Percentiles rank a stretch among this genome's conserved stretches.
phyloP scores from a whole-genome alignment of 2,888 invertebrate species.

The Melipona bicolor region DNA sequence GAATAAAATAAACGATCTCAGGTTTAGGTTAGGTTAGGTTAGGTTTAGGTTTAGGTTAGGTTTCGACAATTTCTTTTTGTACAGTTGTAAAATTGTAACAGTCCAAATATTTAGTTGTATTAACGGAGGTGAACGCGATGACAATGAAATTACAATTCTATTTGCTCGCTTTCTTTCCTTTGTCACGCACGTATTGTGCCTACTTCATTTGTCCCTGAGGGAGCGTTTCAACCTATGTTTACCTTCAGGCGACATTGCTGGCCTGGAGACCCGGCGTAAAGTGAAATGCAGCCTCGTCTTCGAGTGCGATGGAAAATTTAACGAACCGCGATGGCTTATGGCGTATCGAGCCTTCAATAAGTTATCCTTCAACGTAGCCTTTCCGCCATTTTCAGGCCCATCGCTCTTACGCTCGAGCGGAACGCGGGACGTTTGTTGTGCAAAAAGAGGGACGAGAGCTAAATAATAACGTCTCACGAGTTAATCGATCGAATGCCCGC shows the following conservation, averaged over 20 bases:
- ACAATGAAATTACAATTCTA: slow-evolving; percentile 53
- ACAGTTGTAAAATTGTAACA: too few relatives aligned
- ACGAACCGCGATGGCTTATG: slow-evolving; percentile 23
- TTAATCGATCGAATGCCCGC: background rate
- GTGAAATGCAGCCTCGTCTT: slow-evolving; percentile 60
- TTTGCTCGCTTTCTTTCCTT: slow-evolving; percentile 54
- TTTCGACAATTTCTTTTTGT: too few relatives aligned
- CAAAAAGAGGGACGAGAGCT: background rate
- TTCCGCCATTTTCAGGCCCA: background rate
- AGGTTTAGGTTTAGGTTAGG: too few relatives aligned
- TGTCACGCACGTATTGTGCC: slow-evolving; percentile 69
- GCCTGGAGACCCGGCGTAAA: slow-evolving; percentile 57
- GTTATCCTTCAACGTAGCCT: background rate
- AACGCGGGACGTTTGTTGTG: background rate
- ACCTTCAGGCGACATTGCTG: slow-evolving; percentile 62
- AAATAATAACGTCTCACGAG: background rate
- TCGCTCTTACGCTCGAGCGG: background rate
- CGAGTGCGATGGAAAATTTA: slow-evolving; percentile 60
- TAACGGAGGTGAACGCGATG: background rate
- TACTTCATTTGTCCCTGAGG: slow-evolving; percentile 70
- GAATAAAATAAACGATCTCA: too few relatives aligned
- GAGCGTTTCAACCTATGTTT: slow-evolving; percentile 63
- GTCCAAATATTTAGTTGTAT: too few relatives aligned
- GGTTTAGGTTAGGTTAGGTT: too few relatives aligned
- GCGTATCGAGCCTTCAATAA: slow-evolving; percentile 24